Conservation (phyloP, 2,888 invertebrate genomes). For the Pollenia amentaria region DNA sequence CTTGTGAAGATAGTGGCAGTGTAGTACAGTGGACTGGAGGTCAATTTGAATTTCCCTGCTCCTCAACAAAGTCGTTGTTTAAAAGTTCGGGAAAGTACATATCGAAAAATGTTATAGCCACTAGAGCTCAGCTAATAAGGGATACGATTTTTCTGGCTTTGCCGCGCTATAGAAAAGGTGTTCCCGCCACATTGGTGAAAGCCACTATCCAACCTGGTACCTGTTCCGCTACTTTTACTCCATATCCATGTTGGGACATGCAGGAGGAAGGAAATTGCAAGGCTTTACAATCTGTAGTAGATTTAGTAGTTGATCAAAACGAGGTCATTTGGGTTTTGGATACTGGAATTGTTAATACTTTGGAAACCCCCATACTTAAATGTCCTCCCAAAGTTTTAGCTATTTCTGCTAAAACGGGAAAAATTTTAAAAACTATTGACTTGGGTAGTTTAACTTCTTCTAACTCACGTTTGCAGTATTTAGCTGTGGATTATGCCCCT, state of each 20-base stretch:
- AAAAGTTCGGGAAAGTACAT: slow-evolving; percentile 86
- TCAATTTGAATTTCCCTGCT: slow-evolving; percentile 85
- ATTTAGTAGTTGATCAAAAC: slow-evolving; percentile 87
- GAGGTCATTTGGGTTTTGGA: slow-evolving; percentile 91
- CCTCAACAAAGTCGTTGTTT: slow-evolving; percentile 86
- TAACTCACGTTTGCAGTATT: slow-evolving; percentile 88
- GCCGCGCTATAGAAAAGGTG: slow-evolving; percentile 87
- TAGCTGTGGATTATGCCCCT: slow-evolving; percentile 88
- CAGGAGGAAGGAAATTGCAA: slow-evolving; percentile 88
- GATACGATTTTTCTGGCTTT: slow-evolving; percentile 86
- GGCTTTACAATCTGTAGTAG: slow-evolving; percentile 89
- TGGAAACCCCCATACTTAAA: slow-evolving; percentile 87
- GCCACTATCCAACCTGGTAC: slow-evolving; percentile 85
- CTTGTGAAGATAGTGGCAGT: slow-evolving; percentile 76
- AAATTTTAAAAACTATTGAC: slow-evolving; percentile 87
- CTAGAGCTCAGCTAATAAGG: slow-evolving; percentile 86
- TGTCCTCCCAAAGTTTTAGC: slow-evolving; percentile 90
- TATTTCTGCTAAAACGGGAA: slow-evolving; percentile 86
- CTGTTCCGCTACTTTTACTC: slow-evolving; percentile 85
- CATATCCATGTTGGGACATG: slow-evolving; percentile 88
- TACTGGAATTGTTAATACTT: slow-evolving; percentile 88
- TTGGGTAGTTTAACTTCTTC: slow-evolving; percentile 86
- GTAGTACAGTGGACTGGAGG: slow-evolving; percentile 85
- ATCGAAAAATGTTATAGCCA: slow-evolving; percentile 87
- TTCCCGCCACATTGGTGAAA: slow-evolving; percentile 88